Conservation (phyloP, 2,888 invertebrate genomes). For the Xestia rhomboidea region DNA sequence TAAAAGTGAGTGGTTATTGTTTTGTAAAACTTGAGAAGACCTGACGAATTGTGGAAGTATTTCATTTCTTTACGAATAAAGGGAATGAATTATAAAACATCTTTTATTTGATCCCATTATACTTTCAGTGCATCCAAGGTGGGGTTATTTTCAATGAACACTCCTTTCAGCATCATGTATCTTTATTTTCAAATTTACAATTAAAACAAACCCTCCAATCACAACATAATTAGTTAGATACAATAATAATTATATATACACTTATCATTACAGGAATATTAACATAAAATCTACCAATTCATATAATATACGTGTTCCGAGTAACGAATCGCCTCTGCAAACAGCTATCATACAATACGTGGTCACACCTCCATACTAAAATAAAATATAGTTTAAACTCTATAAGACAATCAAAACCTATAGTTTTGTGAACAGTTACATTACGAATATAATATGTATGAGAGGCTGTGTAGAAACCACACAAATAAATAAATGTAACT, state of each 20-base stretch:
- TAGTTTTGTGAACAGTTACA: conserved; percentile 30
- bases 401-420: conserved; percentile 46
- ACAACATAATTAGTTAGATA: conserved; percentile 74
- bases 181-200: conserved; percentile 85
- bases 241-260: conserved; percentile 81
- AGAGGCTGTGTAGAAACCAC: conserved; percentile 50
- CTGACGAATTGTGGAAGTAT: conserved; percentile 49
- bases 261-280: conserved; percentile 84
- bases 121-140: background rate
- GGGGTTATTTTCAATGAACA: conserved; percentile 15
- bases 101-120: conserved; percentile 28
- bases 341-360: conserved; percentile 56
- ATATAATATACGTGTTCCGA: conserved; percentile 57
- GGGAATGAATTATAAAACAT: conserved; percentile 41
- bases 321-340: conserved; percentile 43
- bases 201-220: conserved; percentile 81
- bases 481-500: conserved; percentile 42
- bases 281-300: conserved; percentile 75
- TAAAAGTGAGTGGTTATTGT: conserved; percentile 37
- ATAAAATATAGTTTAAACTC: conserved; percentile 54
- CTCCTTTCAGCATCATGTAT: conserved; percentile 67
- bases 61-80: conserved; percentile 64
- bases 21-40: conserved; percentile 42
- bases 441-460: conserved; percentile 33
- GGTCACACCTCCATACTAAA: conserved; percentile 44